phyloP scores from a whole-genome alignment of 2,888 invertebrate genomes.

The Sturmia bella region DNA sequence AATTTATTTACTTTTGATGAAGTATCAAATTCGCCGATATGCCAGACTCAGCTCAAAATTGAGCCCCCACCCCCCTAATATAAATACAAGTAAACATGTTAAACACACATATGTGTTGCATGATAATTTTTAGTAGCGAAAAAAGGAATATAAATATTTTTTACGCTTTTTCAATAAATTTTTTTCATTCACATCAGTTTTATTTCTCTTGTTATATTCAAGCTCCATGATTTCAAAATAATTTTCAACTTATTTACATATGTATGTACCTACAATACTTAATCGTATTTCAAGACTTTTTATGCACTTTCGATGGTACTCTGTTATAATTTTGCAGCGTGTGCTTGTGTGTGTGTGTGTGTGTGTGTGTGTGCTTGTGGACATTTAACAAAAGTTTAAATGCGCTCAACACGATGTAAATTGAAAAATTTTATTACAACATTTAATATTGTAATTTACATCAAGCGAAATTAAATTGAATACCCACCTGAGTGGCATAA shows the following conservation, averaged over 20 bases:
- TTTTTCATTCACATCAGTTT: conserved; percentile 16
- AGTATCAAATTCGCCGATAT: too few species aligned
- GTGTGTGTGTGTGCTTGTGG: neutral
- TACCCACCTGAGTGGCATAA: conserved; percentile 37
- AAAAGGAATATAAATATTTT: conserved; percentile 6
- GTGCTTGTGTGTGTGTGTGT: neutral
- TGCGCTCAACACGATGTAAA: conserved; percentile 31
- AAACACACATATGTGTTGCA: too few species aligned
- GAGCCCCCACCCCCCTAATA: too few species aligned
- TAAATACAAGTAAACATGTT: too few species aligned
- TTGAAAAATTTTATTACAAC: conserved; percentile 44
- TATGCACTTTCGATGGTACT: conserved; percentile 2
- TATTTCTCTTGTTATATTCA: conserved; percentile 16
- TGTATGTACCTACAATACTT: too few species aligned
- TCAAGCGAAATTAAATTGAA: conserved; percentile 33
- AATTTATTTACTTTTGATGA: too few species aligned
- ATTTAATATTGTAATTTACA: conserved; percentile 41
- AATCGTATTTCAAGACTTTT: conserved; percentile 11
- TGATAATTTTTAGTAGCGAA: neutral
- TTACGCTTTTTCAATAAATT: conserved; percentile 33
- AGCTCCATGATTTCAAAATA: conserved; percentile 12
- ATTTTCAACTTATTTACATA: conserved; percentile 31
- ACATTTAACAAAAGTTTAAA: conserved; percentile 22
- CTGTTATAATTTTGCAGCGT: neutral
- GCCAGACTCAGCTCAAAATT: too few species aligned